Evolutionary conservation across 2,888 invertebrate genomes (phyloP), one percentile per base, ranked within the genome.

Genomic region (Eilema sororculum): DNA sequence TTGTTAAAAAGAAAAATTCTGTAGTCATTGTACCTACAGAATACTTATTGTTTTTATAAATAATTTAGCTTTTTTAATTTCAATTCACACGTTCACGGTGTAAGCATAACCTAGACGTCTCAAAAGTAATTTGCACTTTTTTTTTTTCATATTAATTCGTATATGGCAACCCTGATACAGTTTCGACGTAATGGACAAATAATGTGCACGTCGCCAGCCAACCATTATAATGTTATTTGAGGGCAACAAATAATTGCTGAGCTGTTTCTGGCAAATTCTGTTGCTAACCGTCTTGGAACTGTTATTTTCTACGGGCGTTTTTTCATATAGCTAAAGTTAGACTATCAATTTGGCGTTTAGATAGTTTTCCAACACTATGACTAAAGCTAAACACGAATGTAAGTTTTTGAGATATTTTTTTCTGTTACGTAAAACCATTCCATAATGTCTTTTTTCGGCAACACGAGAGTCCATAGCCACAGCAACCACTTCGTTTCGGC

Each of bases 221-320:
- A 77, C 81, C 89, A 93, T 93, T 93, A 94, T 91, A 93, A 92
- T 90, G 91, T 91, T 93, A 88, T 93, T 93, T 92, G 92, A 90
- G 88, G 90, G 87, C 86, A 83, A 80, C 78, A 86, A 88, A 90
- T 91, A 90, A 92, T 90, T 89, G 87, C 88, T 81, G 76, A 84
- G 80, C 84, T 80, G 83, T 79, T 82, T 82, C 82, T 84, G 83
- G 79, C 85, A 82, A 74, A 77, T 78, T 83, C 69, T 61, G 70
- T 76, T 83, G 72, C 73, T 73, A 75, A 77, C 79, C 78, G 30
- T 0, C 65, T 30, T 57, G 8, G 24, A 57, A 56, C 58, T 28
- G 58, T 65, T 56, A 65, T 65, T 56, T n/a, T 13, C 28, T n/a
- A n/a, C n/a, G 3, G n/a, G 4, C 37, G 37, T 24, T 37, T 52